phyloP scores from a whole-genome alignment of 2,797 vertebrate species.

The Vultur gryphus region DNA sequence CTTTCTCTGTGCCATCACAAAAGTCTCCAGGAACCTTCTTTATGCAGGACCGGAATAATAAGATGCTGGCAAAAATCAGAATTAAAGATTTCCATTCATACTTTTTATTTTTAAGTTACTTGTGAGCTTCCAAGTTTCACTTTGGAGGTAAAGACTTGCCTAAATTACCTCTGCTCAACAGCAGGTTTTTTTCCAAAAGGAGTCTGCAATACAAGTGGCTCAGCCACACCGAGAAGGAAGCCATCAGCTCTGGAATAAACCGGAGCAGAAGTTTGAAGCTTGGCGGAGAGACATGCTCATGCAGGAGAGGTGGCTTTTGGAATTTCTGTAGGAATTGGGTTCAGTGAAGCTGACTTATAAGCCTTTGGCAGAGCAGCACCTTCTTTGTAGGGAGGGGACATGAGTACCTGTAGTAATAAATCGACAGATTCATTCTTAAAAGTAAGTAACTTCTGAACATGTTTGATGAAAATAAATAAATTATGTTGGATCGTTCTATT shows the following conservation, averaged over 20 bases:
- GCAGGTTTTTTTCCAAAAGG: not conserved
- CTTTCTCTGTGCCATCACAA: not conserved
- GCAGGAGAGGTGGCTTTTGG: not conserved
- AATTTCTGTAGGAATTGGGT: not conserved
- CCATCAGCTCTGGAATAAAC: not conserved
- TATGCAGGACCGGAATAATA: not conserved
- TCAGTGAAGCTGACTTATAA: not conserved
- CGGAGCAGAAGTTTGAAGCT: not conserved
- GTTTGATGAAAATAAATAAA: not conserved
- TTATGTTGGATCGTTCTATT: accelerated
- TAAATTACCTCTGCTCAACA: not conserved
- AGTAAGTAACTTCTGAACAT: not conserved
- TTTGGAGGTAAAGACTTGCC: not conserved
- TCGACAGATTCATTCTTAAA: not conserved
- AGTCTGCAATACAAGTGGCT: not conserved
- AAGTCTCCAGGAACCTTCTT: not conserved
- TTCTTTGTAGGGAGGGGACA: not conserved
- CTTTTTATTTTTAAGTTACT: not conserved
- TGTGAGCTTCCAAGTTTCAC: not conserved
- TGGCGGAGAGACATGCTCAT: not conserved
- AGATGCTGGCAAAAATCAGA: not conserved
- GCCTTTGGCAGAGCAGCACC: not conserved
- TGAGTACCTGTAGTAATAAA: not conserved
- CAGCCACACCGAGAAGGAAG: not conserved
- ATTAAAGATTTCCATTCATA: not conserved